Evolutionary conservation across 2,113 vertebrate species (phyloP), one percentile per base, ranked within the genome.

Genomic region (Pitta sordida): DNA sequence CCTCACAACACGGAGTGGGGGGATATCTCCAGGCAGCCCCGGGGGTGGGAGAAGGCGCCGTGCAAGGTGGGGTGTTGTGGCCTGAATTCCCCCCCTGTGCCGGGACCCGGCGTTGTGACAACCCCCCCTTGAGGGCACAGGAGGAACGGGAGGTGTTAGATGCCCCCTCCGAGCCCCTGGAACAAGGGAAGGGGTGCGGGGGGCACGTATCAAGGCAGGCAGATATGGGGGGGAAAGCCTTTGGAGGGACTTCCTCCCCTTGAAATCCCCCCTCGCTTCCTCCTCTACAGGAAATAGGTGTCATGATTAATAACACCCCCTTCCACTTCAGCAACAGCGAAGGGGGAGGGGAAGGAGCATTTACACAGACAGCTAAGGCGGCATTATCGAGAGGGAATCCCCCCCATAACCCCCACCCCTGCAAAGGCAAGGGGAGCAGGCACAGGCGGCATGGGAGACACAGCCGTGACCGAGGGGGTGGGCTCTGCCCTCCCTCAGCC

Each of bases 261-360:
- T 70, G 84, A 88, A 93, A 95, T 95, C 95, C 94, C 96, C 94
- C 94, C 88, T 95, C 92, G 94, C 93, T 97, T 97, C 97, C 97
- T 97, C 95, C 94, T 91, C 77, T 91, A 94, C 91, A 96, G 95
- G 95, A 96, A 97, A 93, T 96, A 82, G 93, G 95, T 96, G 95
- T 95, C 96, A 96, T 96, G 97, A 97, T 97, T 97, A 97, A 97
- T 97, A 97, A 98, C 98, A 98, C 97, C 98, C 97, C 98, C 98
- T 96, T 96, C 97, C 94, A 96, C 98, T 97, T 96, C 90, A 91
- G 91, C 74, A 94, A 94, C 80, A 87, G 91, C 71, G 85, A 88
- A 73, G 87, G 95, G 94, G 93, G 94, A 94, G 91, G 91, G 91
- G 88, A 95, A 59, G 87, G 83, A 94, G 91, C 91, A 81, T 95